A percentile compares a stretch with the other conserved stretches of the same genome.
phyloP scores from a whole-genome alignment of 2,888 invertebrate species.

The Priocnemis perturbator region DNA sequence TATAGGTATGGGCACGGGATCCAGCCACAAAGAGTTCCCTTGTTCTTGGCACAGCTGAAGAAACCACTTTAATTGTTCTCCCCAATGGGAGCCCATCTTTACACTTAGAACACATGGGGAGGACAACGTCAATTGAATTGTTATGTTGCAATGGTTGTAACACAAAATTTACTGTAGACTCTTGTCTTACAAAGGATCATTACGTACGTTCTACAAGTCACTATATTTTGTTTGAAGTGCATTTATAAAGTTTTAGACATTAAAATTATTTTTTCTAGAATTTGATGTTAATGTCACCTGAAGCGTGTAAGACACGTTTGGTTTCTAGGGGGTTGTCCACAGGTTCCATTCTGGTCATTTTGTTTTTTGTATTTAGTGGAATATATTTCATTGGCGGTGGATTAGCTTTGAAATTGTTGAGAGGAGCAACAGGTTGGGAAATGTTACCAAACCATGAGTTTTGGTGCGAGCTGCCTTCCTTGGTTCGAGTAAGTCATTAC shows the following conservation, averaged over 20 bases:
- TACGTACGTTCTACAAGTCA: not conserved
- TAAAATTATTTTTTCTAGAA: slow-evolving; percentile 38
- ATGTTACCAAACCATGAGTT: slow-evolving; percentile 85
- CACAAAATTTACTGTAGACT: slow-evolving; percentile 54
- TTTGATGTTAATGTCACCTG: slow-evolving; percentile 28
- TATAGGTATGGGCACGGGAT: slow-evolving; percentile 55
- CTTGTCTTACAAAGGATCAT: not conserved
- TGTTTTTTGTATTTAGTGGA: slow-evolving; percentile 79
- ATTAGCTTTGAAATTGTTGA: slow-evolving; percentile 80
- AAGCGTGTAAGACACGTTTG: slow-evolving; percentile 19
- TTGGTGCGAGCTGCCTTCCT: slow-evolving; percentile 83
- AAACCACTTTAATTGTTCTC: too few relatives aligned
- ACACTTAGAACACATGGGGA: too few relatives aligned
- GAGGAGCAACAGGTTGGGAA: slow-evolving; percentile 85
- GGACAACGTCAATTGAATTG: slow-evolving; percentile 62
- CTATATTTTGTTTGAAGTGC: not conserved
- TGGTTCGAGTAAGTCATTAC: slow-evolving; percentile 79
- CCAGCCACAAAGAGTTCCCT: too few relatives aligned
- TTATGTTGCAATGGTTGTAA: slow-evolving; percentile 72
- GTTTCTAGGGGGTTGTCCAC: slow-evolving; percentile 75
- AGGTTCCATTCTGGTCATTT: slow-evolving; percentile 81
- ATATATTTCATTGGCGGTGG: slow-evolving; percentile 83
- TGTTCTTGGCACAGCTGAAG: too few relatives aligned
- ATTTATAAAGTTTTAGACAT: not conserved
- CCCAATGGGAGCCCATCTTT: too few relatives aligned